Evolutionary conservation across 2,113 vertebrate genomes (phyloP), one percentile per base, ranked within the genome.

Genomic region (Upupa epops): DNA sequence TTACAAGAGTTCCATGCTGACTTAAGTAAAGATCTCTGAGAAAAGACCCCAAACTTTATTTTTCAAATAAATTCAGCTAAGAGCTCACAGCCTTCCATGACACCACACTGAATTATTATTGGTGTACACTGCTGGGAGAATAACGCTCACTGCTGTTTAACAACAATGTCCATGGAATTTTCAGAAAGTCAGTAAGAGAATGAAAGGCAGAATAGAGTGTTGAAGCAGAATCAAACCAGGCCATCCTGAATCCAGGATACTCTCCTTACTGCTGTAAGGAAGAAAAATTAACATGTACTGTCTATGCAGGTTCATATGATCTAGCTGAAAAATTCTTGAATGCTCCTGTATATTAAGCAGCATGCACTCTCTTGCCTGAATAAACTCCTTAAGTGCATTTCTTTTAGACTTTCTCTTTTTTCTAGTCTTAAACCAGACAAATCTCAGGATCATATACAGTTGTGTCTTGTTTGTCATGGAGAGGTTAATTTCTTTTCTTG

Each of bases 1-100:
- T 96, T 97, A 96, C 92, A 96, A 95, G 96, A 96, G 95, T 95
- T 96, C 94, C 97, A 94, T 92, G 95, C 95, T 97, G 96, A 88
- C 92, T 97, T 96, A 96, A 97, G 96, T 92, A 96, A 97, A 95
- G 93, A 96, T 97, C 94, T 97, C 54, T 24, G 63, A 91, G 95
- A 79, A 96, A 90, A 95, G 88, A 90, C 22, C 40, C 2, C 83
- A 90, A 95, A 97, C 91, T 97, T 97, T 95, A 95, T 97, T 97
- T 97, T 97, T 96, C 95, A 95, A 96, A 96, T 97, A 96, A 96
- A 95, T 97, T 96, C 93, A 93, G 93, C 95, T 86, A 89, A 93
- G 93, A 96, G 88, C 96, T 95, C 72, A 40, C 66, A 95, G 97
- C 79, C 88, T 92, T 95, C 83, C 32, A 25, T 94, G 96, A 95